Evolutionary conservation across 2,888 invertebrate genomes (phyloP).

Genomic region (Steinernema hermaphroditum): DNA sequence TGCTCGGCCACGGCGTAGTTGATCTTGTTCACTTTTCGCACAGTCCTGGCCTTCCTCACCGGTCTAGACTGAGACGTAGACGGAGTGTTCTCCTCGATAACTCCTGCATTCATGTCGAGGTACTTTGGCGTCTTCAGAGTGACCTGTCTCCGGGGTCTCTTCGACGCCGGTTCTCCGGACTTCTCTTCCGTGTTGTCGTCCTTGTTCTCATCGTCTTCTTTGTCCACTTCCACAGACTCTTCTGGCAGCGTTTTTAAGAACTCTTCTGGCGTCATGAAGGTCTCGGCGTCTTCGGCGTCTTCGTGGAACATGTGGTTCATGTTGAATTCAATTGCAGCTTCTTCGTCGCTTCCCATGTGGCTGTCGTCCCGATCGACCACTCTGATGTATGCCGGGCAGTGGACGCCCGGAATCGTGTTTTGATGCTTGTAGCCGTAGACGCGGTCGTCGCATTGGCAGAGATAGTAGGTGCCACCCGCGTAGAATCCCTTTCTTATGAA

Average conservation of each 20-base stretch:
- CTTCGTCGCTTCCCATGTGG: neutral
- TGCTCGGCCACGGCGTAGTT: slow-evolving; percentile 12
- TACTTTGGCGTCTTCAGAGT: neutral
- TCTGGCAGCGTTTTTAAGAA: neutral
- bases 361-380: neutral
- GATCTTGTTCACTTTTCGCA: neutral
- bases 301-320: slow-evolving; percentile 21
- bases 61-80: neutral
- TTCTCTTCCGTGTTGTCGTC: neutral
- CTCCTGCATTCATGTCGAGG: neutral
- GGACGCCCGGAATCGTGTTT: neutral
- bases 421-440: neutral
- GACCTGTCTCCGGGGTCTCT: neutral
- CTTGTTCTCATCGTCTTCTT: neutral
- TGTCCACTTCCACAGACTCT: neutral
- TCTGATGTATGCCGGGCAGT: slow-evolving; percentile 2
- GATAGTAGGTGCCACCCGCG: slow-evolving; percentile 11
- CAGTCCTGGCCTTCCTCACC: neutral
- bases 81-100: neutral
- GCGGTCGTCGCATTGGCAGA: slow-evolving; percentile 15
- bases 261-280: neutral
- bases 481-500: slow-evolving; percentile 4
- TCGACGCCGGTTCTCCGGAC: neutral
- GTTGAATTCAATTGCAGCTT: neutral
- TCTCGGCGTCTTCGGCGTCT: slow-evolving; percentile 1